These are phyloP conservation scores for Lutjanus campechanus DNA, from an alignment of 2,797 vertebrate genomes.

Conservation along the genomic window DNA sequence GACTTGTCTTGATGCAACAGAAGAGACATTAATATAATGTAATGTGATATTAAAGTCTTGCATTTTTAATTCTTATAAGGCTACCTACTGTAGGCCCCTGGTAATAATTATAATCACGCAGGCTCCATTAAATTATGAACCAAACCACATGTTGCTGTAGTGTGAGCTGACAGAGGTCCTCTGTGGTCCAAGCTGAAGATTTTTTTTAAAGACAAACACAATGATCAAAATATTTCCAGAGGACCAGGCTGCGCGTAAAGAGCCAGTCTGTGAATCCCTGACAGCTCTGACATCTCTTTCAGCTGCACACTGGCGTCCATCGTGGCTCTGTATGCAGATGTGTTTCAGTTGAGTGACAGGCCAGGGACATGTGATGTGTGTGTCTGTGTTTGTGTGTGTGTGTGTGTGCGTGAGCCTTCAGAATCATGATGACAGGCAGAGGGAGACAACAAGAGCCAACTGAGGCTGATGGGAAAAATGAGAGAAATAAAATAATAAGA, in stretches of 20 bases:
- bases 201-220: not conserved
- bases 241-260: not conserved
- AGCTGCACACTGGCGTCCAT: not conserved
- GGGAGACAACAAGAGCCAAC: not conserved
- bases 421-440: not conserved
- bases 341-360: conserved; percentile 14
- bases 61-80: too few species aligned
- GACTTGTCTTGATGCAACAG: not conserved
- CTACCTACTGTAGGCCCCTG: too few species aligned
- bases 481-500: not conserved
- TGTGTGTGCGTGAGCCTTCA: conserved; percentile 4
- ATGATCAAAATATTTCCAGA: not conserved
- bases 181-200: not conserved
- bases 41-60: not conserved
- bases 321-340: not conserved
- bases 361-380: not conserved
- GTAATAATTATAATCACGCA: not conserved
- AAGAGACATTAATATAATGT: not conserved
- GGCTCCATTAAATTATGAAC: not conserved
- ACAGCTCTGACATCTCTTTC: conserved; percentile 26
- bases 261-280: conserved; percentile 3
- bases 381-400: too few species aligned
- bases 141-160: not conserved
- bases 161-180: not conserved
- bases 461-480: not conserved